Base-by-base conservation (phyloP, 2,888 invertebrate genomes). In the Drosophila flavopinicola region DNA sequence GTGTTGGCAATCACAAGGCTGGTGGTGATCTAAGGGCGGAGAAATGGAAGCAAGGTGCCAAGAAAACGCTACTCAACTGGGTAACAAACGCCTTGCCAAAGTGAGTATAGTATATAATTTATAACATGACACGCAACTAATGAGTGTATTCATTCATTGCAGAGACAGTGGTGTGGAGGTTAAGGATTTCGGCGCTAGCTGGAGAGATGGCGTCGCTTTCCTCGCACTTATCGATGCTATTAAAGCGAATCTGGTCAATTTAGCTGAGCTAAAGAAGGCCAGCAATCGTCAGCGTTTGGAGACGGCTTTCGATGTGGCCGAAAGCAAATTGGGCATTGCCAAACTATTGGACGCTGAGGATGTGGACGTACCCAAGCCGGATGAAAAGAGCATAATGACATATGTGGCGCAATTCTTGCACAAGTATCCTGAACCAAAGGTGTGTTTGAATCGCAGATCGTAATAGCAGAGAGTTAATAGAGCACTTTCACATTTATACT, bases 341-440 rank as follows among this genome's bases (percentile, higher is more conserved):
- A 94, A 96, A 82, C 93, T 99, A 9, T 92, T 99, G 52, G 99
- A 99, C 90, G 96, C 98, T 3, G 98, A 98, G 92, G 98, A 98
- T 91, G 98, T 98, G 47, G 98, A 98, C 91, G 98, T 98, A 23
- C 95, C 96, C 24, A 96, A 97, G 90, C 99, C 99, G 3, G 99
- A 99, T 91, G 99, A 99, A 91, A 96, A 97, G 92, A 98, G 98
- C 67, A 97, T 99, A 85, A 99, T 99, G 98, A 99, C 99, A 25
- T 99, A 99, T 91, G 98, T 99, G 67, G 98, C 99, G 33, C 98
- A 99, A 92, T 99, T 99, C 92, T 93, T 99, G 89, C 98, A 98
- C 91, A 97, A 98, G 92, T 97, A 96, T 92, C 96, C 96, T 41
- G 96, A 97, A 92, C 96, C 96, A 47, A 95, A 94, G 92, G 94